A percentile compares a stretch with the other conserved stretches of the same genome.
phyloP scores from a whole-genome alignment of 2,888 invertebrate species.

The Eupithecia subfuscata region DNA sequence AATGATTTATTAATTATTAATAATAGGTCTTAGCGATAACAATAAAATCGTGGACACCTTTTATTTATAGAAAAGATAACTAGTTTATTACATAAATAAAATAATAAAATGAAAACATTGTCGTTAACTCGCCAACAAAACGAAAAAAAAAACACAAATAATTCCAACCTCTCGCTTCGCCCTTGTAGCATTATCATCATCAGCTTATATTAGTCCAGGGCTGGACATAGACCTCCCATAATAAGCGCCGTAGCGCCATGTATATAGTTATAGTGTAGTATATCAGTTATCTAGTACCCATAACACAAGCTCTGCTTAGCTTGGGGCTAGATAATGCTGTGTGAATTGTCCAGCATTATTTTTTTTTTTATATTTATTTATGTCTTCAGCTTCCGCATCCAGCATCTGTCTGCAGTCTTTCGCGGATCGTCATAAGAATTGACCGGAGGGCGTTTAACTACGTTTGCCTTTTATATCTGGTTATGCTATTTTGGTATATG shows the following conservation, averaged over 20 bases:
- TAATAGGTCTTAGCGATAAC: constrained; percentile 18
- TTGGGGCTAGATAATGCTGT: too few species aligned
- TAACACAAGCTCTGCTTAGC: too few species aligned
- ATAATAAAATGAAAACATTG: background rate
- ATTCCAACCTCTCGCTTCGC: too few species aligned
- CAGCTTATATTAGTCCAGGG: too few species aligned
- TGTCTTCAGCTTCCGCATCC: background rate
- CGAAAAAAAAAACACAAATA: too few species aligned
- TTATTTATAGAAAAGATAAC: constrained; percentile 3
- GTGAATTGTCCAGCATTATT: too few species aligned
- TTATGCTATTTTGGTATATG: background rate
- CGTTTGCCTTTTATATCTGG: background rate
- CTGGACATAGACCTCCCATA: background rate
- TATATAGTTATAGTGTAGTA: too few species aligned
- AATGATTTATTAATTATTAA: constrained; percentile 22
- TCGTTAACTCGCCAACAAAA: too few species aligned
- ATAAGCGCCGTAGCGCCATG: background rate
- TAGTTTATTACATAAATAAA: background rate
- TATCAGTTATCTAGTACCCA: too few species aligned
- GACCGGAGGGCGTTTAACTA: background rate
- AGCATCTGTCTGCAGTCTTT: background rate
- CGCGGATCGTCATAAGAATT: background rate
- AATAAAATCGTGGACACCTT: constrained; percentile 3
- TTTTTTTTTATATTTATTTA: too few species aligned
- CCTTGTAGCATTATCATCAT: too few species aligned